phyloP scores from a whole-genome alignment of 1,140 invertebrate species.

The Zaprionus ornatus region DNA sequence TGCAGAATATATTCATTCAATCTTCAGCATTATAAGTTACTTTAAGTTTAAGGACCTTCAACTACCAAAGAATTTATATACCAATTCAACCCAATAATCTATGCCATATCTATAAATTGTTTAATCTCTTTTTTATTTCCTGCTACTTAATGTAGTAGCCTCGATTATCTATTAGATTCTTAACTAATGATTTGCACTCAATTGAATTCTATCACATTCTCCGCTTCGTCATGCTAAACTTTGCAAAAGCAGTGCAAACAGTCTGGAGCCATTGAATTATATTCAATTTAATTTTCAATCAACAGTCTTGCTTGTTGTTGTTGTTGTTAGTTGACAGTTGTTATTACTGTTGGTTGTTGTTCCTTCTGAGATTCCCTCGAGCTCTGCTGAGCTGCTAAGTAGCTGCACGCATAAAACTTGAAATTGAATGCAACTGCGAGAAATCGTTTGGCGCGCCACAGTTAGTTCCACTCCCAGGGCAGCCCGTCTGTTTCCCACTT shows the following conservation, averaged over 20 bases:
- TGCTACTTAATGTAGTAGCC: too few species aligned
- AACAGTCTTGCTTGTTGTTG: conserved; percentile 25
- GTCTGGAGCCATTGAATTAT: background rate
- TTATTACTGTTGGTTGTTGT: conserved; percentile 14
- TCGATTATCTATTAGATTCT: too few species aligned
- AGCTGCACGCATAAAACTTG: conserved; percentile 47
- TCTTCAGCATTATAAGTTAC: too few species aligned
- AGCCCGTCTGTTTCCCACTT: background rate
- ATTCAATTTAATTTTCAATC: conserved; percentile 50
- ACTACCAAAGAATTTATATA: too few species aligned
- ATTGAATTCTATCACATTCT: background rate
- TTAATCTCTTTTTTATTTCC: too few species aligned
- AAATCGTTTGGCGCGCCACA: conserved; percentile 4
- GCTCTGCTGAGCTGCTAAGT: conserved; percentile 33
- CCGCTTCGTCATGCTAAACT: background rate
- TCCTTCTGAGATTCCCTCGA: conserved; percentile 14
- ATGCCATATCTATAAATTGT: too few species aligned
- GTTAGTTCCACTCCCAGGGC: background rate
- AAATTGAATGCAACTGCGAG: conserved; percentile 26
- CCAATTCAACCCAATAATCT: too few species aligned
- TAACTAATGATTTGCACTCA: background rate
- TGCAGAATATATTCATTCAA: too few species aligned
- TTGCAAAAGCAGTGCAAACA: background rate
- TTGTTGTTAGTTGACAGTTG: conserved; percentile 1
- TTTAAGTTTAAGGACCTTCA: too few species aligned